A percentile compares a stretch with the other conserved stretches of the same genome.
These are phyloP conservation scores for Mustela erminea DNA, from an alignment of 2,797 vertebrate genomes.

Conservation along the genomic window DNA sequence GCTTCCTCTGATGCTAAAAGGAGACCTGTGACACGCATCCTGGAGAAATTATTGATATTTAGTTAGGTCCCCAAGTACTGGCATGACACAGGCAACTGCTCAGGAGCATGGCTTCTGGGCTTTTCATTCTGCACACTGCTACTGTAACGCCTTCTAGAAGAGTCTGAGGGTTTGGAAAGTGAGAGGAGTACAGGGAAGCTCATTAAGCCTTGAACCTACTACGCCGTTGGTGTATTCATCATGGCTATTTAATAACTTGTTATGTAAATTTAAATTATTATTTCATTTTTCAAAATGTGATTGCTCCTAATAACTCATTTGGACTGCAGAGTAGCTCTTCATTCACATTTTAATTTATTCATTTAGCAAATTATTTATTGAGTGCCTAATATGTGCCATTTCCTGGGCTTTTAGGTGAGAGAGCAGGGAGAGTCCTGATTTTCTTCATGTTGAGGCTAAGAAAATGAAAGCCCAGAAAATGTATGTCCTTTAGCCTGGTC, in stretches of 20 bases:
- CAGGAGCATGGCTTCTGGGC: not conserved
- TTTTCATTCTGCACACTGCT: not conserved
- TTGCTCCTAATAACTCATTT: not conserved
- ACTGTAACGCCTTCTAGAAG: not conserved
- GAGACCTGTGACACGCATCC: not conserved
- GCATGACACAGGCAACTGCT: not conserved
- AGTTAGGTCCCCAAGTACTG: slow-evolving; percentile 4
- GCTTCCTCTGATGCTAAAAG: slow-evolving; percentile 55
- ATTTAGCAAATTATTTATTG: not conserved
- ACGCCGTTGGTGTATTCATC: not conserved
- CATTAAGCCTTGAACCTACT: not conserved
- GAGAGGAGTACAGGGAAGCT: not conserved
- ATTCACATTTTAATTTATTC: not conserved
- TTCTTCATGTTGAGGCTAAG: not conserved
- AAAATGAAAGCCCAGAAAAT: not conserved
- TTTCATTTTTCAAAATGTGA: slow-evolving; percentile 55
- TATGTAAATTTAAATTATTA: not conserved
- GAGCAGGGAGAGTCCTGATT: not conserved
- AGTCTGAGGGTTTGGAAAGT: not conserved
- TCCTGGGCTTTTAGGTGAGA: not conserved
- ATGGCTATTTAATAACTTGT: not conserved
- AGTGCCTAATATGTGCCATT: not conserved
- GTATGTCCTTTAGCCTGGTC: not conserved
- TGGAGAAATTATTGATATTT: slow-evolving; percentile 65
- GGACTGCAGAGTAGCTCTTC: not conserved